A percentile compares a stretch with the other conserved stretches of the same genome.
phyloP scores from a whole-genome alignment of 2,888 invertebrate genomes.

The Biston stratarius region DNA sequence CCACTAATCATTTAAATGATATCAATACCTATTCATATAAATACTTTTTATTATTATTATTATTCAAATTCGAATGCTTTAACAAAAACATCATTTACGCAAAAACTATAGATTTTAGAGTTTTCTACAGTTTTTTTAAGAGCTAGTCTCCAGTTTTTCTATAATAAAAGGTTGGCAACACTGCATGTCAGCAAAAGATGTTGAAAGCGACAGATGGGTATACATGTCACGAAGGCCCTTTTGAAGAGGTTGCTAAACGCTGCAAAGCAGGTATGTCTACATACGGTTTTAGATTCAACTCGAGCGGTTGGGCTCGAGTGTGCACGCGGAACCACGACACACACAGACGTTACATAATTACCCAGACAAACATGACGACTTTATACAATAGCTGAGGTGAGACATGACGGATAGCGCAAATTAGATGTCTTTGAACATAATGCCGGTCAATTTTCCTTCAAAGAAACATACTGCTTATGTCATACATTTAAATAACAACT shows the following conservation, averaged over 20 bases:
- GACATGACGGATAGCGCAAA: constrained; percentile 48
- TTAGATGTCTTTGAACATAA: constrained; percentile 28
- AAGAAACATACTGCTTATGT: constrained; percentile 31
- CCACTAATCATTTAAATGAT: no score
- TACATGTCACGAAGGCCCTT: constrained; percentile 33
- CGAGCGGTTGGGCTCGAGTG: constrained; percentile 32
- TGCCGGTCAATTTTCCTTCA: constrained; percentile 28
- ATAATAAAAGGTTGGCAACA: no score
- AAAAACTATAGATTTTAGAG: no score
- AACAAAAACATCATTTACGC: no score
- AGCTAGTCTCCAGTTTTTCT: no score
- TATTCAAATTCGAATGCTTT: no score
- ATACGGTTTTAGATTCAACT: constrained; percentile 26
- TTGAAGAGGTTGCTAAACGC: constrained; percentile 36
- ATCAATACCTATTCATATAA: no score
- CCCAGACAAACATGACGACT: constrained; percentile 48
- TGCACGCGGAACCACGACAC: constrained; percentile 50
- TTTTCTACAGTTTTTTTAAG: no score
- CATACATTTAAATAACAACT: constrained; percentile 21
- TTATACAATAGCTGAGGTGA: constrained; percentile 41
- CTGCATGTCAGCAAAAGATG: constrained; percentile 27
- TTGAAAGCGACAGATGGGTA: constrained; percentile 31
- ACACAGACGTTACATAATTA: constrained; percentile 55
- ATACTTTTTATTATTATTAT: no score
- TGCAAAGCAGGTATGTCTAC: constrained; percentile 35